Evolutionary conservation across 37 sponge, comb jelly and placozoan species (phyloP), one percentile per base, ranked within the genome.

Genomic region (Oscarella lobularis): DNA sequence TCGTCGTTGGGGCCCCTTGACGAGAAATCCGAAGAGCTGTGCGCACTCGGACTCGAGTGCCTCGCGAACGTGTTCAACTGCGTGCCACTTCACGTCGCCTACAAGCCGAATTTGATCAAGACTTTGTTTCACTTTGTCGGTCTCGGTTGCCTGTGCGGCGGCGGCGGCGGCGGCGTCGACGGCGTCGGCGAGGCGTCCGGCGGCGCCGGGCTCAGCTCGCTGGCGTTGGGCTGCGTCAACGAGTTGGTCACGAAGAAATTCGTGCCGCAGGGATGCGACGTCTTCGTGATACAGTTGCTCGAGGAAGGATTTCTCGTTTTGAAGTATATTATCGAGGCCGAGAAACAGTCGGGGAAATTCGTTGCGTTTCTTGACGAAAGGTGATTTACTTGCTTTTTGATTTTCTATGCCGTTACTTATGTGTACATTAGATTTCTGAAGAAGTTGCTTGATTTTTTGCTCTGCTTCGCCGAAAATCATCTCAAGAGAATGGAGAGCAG

Each of bases 21-120:
- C 40, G 33, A 67, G 1, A 38, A 37, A 1, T 33, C 87, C 4
- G 82, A 80, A 40, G 88, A 80, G 37, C 38, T 87, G 36, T 81
- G 87, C 70, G 35, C 39, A 39, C 67, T 73, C 36, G 75, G 78
- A 40, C 77, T 92, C 65, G 72, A 66, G 36, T 85, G 86, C 66
- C 78, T 92, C 33, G 75, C 81, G 0, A 84, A 92, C 66, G 69
- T 92, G 66, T 92, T 92, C 67, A 83, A 82, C 30, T 92, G 93
- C 89, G 82, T 88, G 5, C 84, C 93, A 36, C 81, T 92, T 41
- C 77, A 80, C 27, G 68, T 48, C 6, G 34, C 74, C 67, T 79
- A 88, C 36, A 83, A 86, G 1, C 76, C 81, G 3, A 67, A 29
- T 2, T 54, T 85, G 32, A 37, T 88, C 31, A 86, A 85, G 36